Evolutionary conservation across 2,113 vertebrate genomes (phyloP).

Genomic region (Archilochus colubris): DNA sequence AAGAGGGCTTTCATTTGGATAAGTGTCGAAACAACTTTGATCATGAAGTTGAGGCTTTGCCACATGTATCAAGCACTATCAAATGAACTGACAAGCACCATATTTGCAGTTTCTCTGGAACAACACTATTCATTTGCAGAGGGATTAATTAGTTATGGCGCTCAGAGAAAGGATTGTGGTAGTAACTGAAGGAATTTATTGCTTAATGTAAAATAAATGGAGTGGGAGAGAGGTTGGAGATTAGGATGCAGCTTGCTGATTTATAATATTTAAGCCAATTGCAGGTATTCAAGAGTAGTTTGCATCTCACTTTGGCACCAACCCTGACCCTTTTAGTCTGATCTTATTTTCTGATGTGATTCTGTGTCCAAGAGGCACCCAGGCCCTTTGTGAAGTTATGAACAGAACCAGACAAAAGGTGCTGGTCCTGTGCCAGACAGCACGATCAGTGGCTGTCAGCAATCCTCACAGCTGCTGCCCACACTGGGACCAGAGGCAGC

Average conservation of each 20-base stretch:
- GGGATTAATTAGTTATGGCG: conserved; percentile 28
- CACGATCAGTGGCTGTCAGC: accelerated
- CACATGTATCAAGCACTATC: not conserved
- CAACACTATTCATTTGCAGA: not conserved
- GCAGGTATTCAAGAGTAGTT: not conserved
- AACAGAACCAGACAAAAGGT: not conserved
- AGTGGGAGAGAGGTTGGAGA: not conserved
- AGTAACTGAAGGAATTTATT: conserved; percentile 25
- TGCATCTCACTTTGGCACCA: not conserved
- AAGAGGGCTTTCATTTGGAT: not conserved
- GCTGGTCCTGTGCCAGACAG: not conserved
- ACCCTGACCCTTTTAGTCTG: not conserved
- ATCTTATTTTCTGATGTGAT: not conserved
- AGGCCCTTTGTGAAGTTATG: not conserved
- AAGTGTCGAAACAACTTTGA: not conserved
- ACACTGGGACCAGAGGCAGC: accelerated
- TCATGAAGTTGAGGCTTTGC: conserved; percentile 8
- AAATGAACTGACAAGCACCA: not conserved
- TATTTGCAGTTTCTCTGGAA: not conserved
- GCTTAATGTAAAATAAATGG: conserved; percentile 24
- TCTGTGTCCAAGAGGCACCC: not conserved
- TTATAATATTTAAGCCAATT: conserved; percentile 18
- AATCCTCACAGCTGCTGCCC: accelerated
- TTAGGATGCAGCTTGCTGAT: not conserved
- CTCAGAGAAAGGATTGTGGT: not conserved